These are phyloP conservation scores for Stenodera caucasica DNA, from an alignment of 2,888 invertebrate genomes.

Conservation along the genomic window DNA sequence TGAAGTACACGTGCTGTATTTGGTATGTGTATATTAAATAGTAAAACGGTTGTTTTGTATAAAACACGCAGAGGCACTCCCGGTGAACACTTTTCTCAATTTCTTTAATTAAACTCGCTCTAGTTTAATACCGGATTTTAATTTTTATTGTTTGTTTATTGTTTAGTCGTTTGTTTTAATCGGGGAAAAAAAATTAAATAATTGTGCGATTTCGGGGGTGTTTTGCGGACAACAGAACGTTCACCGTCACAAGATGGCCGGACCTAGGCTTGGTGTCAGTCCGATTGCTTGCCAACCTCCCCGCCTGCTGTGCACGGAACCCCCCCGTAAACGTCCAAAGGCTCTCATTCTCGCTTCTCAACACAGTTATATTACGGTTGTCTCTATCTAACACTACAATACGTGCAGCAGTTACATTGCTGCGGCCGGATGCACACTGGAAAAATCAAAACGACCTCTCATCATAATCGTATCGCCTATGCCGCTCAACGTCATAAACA, in stretches of 20 bases:
- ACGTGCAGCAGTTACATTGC: constrained; percentile 53
- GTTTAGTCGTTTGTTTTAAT: too few species aligned
- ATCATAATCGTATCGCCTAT: constrained; percentile 8
- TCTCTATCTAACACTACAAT: constrained; percentile 48
- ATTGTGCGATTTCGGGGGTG: constrained; percentile 46
- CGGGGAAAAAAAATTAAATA: not conserved
- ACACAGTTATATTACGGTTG: constrained; percentile 31
- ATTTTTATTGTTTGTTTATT: not conserved
- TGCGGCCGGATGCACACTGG: constrained; percentile 55
- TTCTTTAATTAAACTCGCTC: not conserved
- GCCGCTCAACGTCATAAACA: not conserved
- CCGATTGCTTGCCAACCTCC: constrained; percentile 55
- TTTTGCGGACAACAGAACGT: constrained; percentile 52
- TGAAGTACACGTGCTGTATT: not conserved
- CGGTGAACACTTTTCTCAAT: not conserved
- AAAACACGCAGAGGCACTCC: not conserved
- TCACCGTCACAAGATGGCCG: constrained; percentile 57
- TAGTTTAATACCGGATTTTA: too few species aligned
- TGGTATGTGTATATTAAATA: not conserved
- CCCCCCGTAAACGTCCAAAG: constrained; percentile 55
- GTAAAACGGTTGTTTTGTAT: not conserved
- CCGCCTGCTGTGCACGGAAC: constrained; percentile 55
- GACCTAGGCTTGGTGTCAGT: constrained; percentile 57
- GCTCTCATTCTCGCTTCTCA: constrained; percentile 57
- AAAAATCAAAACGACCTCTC: constrained; percentile 48